Conservation (phyloP, 2,888 invertebrate species). For the Amphipoea oculea region DNA sequence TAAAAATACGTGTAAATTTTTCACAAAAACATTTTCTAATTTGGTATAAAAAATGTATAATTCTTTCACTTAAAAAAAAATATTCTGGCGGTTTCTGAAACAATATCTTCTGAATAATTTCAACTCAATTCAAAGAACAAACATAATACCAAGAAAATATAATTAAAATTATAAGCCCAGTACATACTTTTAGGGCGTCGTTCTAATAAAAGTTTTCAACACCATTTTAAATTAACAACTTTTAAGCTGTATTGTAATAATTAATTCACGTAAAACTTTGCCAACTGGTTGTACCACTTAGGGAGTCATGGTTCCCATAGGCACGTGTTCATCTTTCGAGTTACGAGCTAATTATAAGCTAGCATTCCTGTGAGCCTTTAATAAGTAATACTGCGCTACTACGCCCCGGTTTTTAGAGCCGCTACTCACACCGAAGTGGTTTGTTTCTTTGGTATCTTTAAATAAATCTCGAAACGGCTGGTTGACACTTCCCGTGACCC, state of each 20-base stretch:
- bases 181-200: slow-evolving; percentile 20
- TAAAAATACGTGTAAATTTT: background rate
- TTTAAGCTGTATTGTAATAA: slow-evolving; percentile 63
- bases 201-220: slow-evolving; percentile 54
- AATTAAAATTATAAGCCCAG: slow-evolving; percentile 34
- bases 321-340: slow-evolving; percentile 73
- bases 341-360: slow-evolving; percentile 79
- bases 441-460: background rate
- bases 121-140: slow-evolving; percentile 19
- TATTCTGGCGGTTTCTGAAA: background rate
- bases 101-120: background rate
- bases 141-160: slow-evolving; percentile 31
- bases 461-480: background rate
- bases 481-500: no score
- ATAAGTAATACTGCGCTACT: slow-evolving; percentile 77
- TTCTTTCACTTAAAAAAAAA: background rate
- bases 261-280: slow-evolving; percentile 62
- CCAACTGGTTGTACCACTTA: slow-evolving; percentile 57
- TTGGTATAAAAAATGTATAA: background rate
- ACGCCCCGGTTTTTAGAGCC: slow-evolving; percentile 68
- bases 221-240: slow-evolving; percentile 59
- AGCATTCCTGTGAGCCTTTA: slow-evolving; percentile 76
- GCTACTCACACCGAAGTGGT: slow-evolving; percentile 68
- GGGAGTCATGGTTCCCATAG: slow-evolving; percentile 69
- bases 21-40: background rate